Evolutionary conservation across 2,113 vertebrate species (phyloP), one percentile per base, ranked within the genome.

Genomic region (Tachuris rubrigastra): DNA sequence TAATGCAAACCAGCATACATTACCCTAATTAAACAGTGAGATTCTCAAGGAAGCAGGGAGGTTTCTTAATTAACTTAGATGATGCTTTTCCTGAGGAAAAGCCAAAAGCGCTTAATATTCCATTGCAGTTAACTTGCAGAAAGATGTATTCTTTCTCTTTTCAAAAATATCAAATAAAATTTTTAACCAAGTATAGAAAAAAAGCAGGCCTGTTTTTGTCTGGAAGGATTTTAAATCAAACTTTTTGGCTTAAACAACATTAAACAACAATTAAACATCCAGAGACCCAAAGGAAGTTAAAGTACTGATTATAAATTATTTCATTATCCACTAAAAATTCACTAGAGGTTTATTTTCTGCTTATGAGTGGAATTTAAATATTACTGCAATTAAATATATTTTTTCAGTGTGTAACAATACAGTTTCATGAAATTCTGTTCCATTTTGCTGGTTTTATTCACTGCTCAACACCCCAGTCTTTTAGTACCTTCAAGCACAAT

Each of bases 61-160:
- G 69, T 56, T 93, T 96, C 91, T 73, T 95, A 96, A 98, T 98
- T 96, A 97, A 97, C 77, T 95, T 76, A 93, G 94, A 94, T 59
- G 62, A 83, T 66, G 94, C n/a, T 81, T 78, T 55, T 88, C 95
- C 75, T 28, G 47, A 96, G 85, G 95, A 97, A 97, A 93, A 94
- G 84, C 90, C 95, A 60, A 63, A 94, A 86, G 55, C 68, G n/a
- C 35, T 91, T 92, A 83, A 75, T 82, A 87, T 90, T 88, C 60
- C 78, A 83, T 63, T 49, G 53, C 37, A 87, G 71, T 83, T 87
- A 87, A 91, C 94, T 91, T 95, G 91, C 44, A 90, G 53, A 86
- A 86, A 96, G 37, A 63, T 28, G 6, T 35, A 62, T 39, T 91
- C 50, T 67, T 46, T 96, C 25, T 65, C 13, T 94, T 91, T 86